These are phyloP conservation scores for Tetheella fluctuosa DNA, from an alignment of 2,888 invertebrate genomes.

Conservation along the genomic window DNA sequence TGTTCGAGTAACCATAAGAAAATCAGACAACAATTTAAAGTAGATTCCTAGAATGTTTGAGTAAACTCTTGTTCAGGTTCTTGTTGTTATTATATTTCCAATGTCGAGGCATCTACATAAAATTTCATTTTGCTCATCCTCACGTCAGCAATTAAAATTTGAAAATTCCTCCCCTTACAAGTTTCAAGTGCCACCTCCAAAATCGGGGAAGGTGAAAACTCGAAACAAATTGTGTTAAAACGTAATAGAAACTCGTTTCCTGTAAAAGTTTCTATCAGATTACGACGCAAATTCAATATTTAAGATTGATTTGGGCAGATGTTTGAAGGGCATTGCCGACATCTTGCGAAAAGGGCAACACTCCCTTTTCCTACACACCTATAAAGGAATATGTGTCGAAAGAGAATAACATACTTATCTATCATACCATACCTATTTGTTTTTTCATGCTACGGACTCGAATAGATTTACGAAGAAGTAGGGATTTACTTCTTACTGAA, in stretches of 20 bases:
- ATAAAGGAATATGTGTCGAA: constrained; percentile 13
- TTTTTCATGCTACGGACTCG: neutral
- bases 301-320: constrained; percentile 83
- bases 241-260: constrained; percentile 82
- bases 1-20: neutral
- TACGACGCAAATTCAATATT: constrained; percentile 83
- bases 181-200: constrained; percentile 59
- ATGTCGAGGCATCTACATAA: neutral
- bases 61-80: neutral
- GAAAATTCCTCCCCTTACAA: constrained; percentile 56
- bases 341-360: constrained; percentile 56
- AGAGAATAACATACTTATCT: neutral
- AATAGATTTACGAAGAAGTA: too few species aligned
- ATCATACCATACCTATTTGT: neutral
- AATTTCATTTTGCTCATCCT: constrained; percentile 53
- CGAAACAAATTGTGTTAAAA: constrained; percentile 82
- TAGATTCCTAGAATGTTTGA: neutral
- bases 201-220: constrained; percentile 73
- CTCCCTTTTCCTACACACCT: constrained; percentile 21
- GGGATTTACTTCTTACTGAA: too few species aligned
- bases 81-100: constrained; percentile 2
- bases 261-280: constrained; percentile 80
- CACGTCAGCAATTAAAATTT: constrained; percentile 70
- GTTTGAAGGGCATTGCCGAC: constrained; percentile 63
- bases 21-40: neutral